phyloP scores from a whole-genome alignment of 2,113 vertebrate genomes.

The Hypanus sabinus region DNA sequence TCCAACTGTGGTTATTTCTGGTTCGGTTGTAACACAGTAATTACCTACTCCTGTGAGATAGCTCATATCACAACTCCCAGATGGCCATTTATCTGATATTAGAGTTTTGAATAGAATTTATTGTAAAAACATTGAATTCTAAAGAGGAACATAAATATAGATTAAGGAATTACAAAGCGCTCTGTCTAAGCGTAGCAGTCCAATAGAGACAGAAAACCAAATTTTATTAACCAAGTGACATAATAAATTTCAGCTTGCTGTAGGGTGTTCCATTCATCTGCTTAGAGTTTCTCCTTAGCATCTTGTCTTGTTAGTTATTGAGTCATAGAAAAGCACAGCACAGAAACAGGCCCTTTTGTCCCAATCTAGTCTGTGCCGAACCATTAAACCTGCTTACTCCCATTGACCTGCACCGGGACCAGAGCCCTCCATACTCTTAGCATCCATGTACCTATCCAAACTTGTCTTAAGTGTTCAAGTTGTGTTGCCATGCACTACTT shows the following conservation, averaged over 20 bases:
- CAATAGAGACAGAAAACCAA: neutral
- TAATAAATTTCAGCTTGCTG: neutral
- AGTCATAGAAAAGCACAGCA: no score
- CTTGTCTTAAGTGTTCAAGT: no score
- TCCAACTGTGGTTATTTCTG: neutral
- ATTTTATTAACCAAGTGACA: neutral
- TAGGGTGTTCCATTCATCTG: neutral
- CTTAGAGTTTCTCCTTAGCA: no score
- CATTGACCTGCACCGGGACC: no score
- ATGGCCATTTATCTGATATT: constrained; percentile 11
- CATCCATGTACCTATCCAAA: no score
- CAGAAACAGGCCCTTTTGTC: no score
- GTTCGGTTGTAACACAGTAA: neutral
- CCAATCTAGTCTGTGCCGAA: no score
- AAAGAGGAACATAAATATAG: neutral
- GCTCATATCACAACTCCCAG: neutral
- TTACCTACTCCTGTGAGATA: neutral
- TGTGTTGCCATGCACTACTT: no score
- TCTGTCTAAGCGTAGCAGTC: neutral
- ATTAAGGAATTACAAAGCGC: neutral
- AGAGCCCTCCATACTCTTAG: no score
- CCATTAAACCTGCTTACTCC: no score
- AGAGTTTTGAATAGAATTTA: constrained; percentile 15
- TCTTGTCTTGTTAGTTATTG: no score
- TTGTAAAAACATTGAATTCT: neutral